Evolutionary conservation across 2,888 invertebrate species (phyloP).

Genomic region (Pecten maximus): DNA sequence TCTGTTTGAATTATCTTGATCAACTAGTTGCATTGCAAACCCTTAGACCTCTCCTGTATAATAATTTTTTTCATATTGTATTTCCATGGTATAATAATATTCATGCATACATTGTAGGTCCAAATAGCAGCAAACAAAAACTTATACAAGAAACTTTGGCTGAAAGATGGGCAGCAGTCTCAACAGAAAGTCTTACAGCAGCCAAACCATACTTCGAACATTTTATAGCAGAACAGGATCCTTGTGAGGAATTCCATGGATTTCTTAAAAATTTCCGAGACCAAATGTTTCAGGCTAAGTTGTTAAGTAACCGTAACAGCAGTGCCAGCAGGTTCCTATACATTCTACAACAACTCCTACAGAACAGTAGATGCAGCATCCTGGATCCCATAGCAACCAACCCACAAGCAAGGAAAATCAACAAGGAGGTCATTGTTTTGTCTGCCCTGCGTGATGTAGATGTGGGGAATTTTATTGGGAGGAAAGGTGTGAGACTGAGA

Average conservation of each 20-base stretch:
- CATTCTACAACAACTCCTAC: neutral
- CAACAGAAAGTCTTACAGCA: neutral
- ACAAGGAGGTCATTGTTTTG: neutral
- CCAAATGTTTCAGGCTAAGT: neutral
- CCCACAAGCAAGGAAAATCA: neutral
- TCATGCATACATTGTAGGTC: neutral
- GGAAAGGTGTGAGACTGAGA: neutral
- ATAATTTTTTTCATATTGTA: too few relatives aligned
- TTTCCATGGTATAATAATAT: too few relatives aligned
- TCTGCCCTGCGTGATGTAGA: neutral
- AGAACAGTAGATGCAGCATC: neutral
- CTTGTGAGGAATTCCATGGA: conserved; percentile 23
- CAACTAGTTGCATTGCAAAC: too few relatives aligned
- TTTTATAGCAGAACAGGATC: neutral
- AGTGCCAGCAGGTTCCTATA: neutral
- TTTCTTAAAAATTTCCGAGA: conserved; percentile 14
- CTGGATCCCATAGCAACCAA: neutral
- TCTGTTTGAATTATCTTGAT: too few relatives aligned
- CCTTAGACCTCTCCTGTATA: too few relatives aligned
- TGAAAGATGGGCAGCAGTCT: neutral
- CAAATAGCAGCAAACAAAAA: neutral
- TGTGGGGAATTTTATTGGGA: neutral
- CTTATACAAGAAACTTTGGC: neutral
- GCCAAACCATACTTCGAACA: neutral
- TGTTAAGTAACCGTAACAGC: neutral